phyloP scores from a whole-genome alignment of 2,113 vertebrate genomes.

The Ailurus styani region DNA sequence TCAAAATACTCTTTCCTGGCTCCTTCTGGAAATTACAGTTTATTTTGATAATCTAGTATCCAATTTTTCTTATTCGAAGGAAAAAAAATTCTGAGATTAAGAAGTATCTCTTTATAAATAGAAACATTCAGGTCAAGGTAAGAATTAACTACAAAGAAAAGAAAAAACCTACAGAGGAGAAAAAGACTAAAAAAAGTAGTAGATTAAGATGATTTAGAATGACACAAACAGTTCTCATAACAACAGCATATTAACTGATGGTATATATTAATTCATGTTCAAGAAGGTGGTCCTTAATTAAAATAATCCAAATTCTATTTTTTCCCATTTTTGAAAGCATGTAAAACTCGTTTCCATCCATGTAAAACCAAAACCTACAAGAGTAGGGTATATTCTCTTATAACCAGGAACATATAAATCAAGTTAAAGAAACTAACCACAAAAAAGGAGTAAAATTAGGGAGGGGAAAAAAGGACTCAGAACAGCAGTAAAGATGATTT shows the following conservation, averaged over 20 bases:
- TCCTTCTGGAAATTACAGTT: neutral
- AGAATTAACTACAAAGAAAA: conserved; percentile 6
- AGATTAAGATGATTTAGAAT: conserved; percentile 2
- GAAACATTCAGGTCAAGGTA: conserved; percentile 12
- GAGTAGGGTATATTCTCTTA: neutral
- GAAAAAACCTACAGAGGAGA: neutral
- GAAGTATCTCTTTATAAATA: neutral
- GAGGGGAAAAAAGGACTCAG: neutral
- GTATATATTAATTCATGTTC: neutral
- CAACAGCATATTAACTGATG: neutral
- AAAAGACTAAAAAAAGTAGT: neutral
- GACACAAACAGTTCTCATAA: neutral
- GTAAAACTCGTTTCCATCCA: neutral
- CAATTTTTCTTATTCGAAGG: conserved; percentile 14
- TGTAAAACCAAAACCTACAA: neutral
- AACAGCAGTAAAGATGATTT: neutral
- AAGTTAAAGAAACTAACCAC: conserved; percentile 19
- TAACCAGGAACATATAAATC: neutral
- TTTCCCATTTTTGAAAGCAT: neutral
- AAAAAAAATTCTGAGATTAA: neutral
- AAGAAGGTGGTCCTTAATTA: neutral
- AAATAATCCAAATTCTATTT: neutral
- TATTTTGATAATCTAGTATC: conserved; percentile 19
- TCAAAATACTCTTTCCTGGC: neutral
- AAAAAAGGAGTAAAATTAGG: neutral